These are phyloP conservation scores for Gadus macrocephalus DNA, from an alignment of 2,113 vertebrate species.

Conservation along the genomic window DNA sequence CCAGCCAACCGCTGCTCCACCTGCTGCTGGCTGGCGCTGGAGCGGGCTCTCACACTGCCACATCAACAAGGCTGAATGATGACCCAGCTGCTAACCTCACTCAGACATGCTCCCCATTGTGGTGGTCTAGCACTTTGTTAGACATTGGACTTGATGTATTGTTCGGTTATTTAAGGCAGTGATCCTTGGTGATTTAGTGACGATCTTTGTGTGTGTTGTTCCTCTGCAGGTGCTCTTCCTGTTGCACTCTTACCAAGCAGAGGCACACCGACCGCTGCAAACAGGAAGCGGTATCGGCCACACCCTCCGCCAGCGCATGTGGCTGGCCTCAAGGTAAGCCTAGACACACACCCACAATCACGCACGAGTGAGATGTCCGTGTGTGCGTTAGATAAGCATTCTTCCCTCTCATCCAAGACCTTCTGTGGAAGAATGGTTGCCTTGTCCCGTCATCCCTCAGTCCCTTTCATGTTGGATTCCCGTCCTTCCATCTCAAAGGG, in stretches of 20 bases:
- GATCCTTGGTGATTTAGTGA: not conserved
- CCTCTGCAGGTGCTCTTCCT: conserved; percentile 82
- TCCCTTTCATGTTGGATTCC: conserved; percentile 45
- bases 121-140: no score
- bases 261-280: conserved; percentile 74
- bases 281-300: conserved; percentile 71
- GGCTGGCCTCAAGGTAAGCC: conserved; percentile 87
- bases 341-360: conserved; percentile 27
- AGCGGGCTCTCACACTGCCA: conserved; percentile 32
- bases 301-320: conserved; percentile 77
- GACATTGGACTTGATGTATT: no score
- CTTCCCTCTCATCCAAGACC: conserved; percentile 20
- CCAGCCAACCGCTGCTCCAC: conserved; percentile 55
- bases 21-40: conserved; percentile 52
- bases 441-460: conserved; percentile 49
- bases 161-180: not conserved
- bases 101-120: no score
- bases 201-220: not conserved
- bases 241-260: conserved; percentile 81
- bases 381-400: conserved; percentile 44
- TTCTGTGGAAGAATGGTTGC: conserved; percentile 54
- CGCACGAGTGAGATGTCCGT: conserved; percentile 3
- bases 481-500: conserved; percentile 69
- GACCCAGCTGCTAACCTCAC: not conserved
- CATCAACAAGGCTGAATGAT: conserved; percentile 18